These are phyloP conservation scores for Nemapogon koenigi DNA, from an alignment of 2,888 invertebrate species.

Conservation along the genomic window DNA sequence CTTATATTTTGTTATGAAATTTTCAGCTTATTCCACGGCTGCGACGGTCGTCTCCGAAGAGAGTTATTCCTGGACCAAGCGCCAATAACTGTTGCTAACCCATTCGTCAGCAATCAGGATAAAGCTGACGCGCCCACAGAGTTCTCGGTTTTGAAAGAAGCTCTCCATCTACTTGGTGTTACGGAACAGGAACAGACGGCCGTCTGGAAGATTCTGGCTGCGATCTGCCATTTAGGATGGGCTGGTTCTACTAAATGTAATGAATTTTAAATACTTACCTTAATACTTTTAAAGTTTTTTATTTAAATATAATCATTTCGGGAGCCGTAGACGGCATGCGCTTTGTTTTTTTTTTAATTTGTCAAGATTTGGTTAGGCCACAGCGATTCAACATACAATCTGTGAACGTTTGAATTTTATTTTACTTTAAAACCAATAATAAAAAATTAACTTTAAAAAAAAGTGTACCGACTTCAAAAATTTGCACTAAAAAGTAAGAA, in stretches of 20 bases:
- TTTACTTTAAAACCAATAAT: too few relatives aligned
- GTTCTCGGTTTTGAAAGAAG: slow-evolving; percentile 80
- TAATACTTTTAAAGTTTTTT: too few relatives aligned
- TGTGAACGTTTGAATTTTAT: too few relatives aligned
- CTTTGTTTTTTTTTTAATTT: too few relatives aligned
- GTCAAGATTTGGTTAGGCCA: too few relatives aligned
- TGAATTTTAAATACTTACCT: background rate
- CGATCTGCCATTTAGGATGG: slow-evolving; percentile 92
- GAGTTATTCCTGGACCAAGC: slow-evolving; percentile 81
- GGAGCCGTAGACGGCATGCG: too few relatives aligned
- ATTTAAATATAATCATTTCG: too few relatives aligned
- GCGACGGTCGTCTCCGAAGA: slow-evolving; percentile 80
- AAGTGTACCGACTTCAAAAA: too few relatives aligned
- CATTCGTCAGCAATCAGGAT: slow-evolving; percentile 79
- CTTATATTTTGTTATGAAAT: background rate
- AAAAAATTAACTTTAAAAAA: too few relatives aligned
- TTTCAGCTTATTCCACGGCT: slow-evolving; percentile 80
- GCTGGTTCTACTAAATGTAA: slow-evolving; percentile 81
- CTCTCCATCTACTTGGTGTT: slow-evolving; percentile 78
- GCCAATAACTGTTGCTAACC: slow-evolving; percentile 61
- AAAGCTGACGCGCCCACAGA: slow-evolving; percentile 84
- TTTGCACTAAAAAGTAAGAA: too few relatives aligned
- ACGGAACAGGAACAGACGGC: slow-evolving; percentile 80
- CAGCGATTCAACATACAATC: too few relatives aligned
- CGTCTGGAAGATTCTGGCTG: slow-evolving; percentile 87